These are phyloP conservation scores for Cervus canadensis DNA, from an alignment of 2,113 vertebrate species.

Conservation along the genomic window DNA sequence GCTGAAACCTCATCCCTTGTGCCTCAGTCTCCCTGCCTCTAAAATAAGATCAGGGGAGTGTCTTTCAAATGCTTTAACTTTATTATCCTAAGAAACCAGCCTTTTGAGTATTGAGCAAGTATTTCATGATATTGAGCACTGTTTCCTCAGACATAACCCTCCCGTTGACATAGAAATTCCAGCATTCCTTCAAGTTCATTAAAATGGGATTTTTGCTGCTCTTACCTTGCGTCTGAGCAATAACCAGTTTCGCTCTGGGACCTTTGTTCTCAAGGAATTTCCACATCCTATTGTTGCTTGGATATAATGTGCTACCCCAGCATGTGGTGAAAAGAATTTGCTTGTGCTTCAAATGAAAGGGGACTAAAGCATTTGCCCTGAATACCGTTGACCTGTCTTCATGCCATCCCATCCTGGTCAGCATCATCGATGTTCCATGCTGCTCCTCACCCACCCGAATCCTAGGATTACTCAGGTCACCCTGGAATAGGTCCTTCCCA, in stretches of 20 bases:
- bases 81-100: background rate
- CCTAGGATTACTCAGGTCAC: background rate
- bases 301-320: background rate
- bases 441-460: background rate
- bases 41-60: background rate
- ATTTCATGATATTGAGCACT: background rate
- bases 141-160: background rate
- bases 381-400: rapidly evolving
- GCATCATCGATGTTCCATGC: too few relatives aligned
- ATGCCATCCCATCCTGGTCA: rapidly evolving
- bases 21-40: background rate
- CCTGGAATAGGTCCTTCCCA: background rate
- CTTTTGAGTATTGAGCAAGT: background rate
- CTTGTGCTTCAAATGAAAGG: background rate
- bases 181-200: background rate
- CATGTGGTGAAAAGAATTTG: background rate
- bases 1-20: too few relatives aligned
- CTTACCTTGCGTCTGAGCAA: background rate
- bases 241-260: background rate
- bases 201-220: constrained; percentile 7
- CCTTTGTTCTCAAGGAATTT: background rate
- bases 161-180: background rate
- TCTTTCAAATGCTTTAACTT: background rate
- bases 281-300: background rate
- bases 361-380: background rate